phyloP scores from a whole-genome alignment of 1,140 invertebrate genomes.

The Drosophila sproati region DNA sequence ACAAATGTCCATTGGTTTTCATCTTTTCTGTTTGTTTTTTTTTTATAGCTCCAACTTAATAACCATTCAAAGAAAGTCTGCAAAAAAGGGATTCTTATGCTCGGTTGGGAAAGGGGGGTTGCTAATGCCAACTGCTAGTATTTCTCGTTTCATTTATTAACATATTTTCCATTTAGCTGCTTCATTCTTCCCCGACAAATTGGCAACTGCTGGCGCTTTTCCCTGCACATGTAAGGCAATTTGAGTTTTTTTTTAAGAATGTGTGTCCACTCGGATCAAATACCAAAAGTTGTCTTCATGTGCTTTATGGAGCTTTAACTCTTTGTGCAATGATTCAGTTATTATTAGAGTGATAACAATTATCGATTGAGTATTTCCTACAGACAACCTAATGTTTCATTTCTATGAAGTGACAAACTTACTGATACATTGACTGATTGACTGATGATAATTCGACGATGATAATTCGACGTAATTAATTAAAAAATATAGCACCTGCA shows the following conservation, averaged over 20 bases:
- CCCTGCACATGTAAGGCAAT: background rate
- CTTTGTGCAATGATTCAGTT: conserved; percentile 7
- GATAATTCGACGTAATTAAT: no score
- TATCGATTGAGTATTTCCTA: background rate
- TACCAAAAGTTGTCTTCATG: background rate
- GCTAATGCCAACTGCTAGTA: conserved; percentile 59
- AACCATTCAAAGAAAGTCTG: background rate
- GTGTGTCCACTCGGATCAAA: conserved; percentile 17
- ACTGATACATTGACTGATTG: no score
- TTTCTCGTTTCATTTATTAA: conserved; percentile 54
- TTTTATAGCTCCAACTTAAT: background rate
- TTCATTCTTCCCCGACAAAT: background rate
- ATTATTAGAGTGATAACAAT: conserved; percentile 3
- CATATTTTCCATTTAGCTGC: conserved; percentile 13
- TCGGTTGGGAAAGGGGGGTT: background rate
- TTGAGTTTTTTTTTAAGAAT: conserved; percentile 11
- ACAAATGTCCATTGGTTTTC: conserved; percentile 22
- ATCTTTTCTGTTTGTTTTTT: background rate
- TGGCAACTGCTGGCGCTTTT: conserved; percentile 42
- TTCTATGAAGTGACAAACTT: no score
- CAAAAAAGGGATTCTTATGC: background rate
- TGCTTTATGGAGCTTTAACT: background rate
- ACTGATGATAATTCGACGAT: no score
- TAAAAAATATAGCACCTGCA: no score
- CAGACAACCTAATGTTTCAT: no score